These are phyloP conservation scores for Eumacrocentrus americanus DNA, from an alignment of 2,888 invertebrate genomes.

Conservation along the genomic window DNA sequence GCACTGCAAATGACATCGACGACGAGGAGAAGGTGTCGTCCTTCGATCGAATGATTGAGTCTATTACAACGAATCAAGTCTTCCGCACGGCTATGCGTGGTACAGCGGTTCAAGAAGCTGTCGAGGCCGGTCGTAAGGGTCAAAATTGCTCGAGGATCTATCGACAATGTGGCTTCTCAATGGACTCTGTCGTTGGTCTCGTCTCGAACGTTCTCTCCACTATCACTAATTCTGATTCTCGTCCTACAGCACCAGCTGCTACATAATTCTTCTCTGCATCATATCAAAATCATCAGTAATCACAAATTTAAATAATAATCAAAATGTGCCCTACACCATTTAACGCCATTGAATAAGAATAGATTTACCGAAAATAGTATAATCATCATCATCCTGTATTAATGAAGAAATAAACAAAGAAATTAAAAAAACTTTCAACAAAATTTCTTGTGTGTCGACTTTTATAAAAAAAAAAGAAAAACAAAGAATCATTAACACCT, in stretches of 20 bases:
- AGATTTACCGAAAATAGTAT: neutral
- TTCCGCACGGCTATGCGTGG: slow-evolving; percentile 61
- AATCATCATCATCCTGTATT: neutral
- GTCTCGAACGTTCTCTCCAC: slow-evolving; percentile 49
- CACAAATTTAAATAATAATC: slow-evolving; percentile 1
- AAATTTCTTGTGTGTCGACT: no score
- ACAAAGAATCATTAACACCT: neutral
- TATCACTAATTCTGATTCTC: slow-evolving; percentile 32
- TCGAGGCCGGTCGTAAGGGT: slow-evolving; percentile 61
- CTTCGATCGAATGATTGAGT: slow-evolving; percentile 51
- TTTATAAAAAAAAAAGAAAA: neutral
- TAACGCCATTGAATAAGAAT: slow-evolving; percentile 22
- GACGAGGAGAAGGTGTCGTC: slow-evolving; percentile 46
- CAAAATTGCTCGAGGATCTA: slow-evolving; percentile 61
- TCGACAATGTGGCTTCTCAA: slow-evolving; percentile 61
- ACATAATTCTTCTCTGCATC: slow-evolving; percentile 1
- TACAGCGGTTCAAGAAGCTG: slow-evolving; percentile 65
- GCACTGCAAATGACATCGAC: slow-evolving; percentile 37
- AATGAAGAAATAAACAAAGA: neutral
- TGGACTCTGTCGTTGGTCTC: slow-evolving; percentile 55
- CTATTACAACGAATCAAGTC: slow-evolving; percentile 53
- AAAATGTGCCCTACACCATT: slow-evolving; percentile 22
- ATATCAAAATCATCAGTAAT: neutral
- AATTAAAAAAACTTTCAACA: no score
- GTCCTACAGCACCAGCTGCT: slow-evolving; percentile 27